Percentiles rank a stretch among this genome's conserved stretches.
These are phyloP conservation scores for Plestiodon gilberti DNA, from an alignment of 2,113 vertebrate species.

Conservation along the genomic window DNA sequence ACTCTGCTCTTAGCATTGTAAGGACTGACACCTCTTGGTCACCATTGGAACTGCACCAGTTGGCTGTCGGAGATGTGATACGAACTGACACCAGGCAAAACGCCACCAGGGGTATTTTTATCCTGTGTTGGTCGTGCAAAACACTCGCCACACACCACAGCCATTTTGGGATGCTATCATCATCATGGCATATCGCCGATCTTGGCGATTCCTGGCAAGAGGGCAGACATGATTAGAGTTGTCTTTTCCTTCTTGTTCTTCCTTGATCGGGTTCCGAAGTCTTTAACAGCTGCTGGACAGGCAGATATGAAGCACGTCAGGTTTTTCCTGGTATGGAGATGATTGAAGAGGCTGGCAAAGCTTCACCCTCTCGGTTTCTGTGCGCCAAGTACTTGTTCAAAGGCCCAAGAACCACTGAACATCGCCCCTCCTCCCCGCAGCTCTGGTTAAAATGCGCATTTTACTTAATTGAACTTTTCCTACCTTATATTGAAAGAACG, in stretches of 20 bases:
- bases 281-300: neutral
- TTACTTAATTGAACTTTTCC: neutral
- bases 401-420: neutral
- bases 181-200: neutral
- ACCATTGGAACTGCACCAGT: fast-evolving
- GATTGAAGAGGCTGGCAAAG: neutral
- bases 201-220: neutral
- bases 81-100: neutral
- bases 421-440: neutral
- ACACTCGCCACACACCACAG: neutral
- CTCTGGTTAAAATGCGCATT: neutral
- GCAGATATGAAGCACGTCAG: neutral
- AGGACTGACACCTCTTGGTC: constrained; percentile 51
- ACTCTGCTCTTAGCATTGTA: neutral
- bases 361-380: neutral
- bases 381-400: neutral
- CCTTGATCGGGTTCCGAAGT: neutral
- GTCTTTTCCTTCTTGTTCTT: neutral
- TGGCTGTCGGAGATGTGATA: neutral
- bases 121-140: neutral
- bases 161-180: neutral
- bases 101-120: neutral
- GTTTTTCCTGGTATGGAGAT: neutral
- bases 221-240: neutral
- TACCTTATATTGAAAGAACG: neutral